phyloP scores from a whole-genome alignment of 2,113 vertebrate species.

The Strix uralensis region DNA sequence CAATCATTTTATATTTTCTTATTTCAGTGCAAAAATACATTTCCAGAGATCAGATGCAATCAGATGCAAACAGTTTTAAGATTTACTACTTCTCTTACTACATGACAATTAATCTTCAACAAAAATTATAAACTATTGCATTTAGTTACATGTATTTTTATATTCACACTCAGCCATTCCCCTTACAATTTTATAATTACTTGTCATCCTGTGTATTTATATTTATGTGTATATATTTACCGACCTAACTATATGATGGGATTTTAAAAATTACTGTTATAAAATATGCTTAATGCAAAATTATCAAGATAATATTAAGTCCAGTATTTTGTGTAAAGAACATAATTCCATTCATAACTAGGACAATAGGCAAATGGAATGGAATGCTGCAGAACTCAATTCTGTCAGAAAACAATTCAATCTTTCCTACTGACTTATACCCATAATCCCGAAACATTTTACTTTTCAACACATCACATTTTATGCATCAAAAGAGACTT shows the following conservation, averaged over 20 bases:
- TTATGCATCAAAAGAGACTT: background rate
- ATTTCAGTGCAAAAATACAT: background rate
- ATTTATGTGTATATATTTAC: background rate
- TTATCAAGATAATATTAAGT: background rate
- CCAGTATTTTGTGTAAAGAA: background rate
- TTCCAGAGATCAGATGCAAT: background rate
- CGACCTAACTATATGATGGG: background rate
- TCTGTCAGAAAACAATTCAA: background rate
- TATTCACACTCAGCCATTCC: background rate
- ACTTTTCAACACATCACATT: background rate
- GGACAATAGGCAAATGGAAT: background rate
- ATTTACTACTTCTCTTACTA: background rate
- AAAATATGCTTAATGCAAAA: background rate
- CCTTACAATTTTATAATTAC: background rate
- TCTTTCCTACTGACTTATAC: background rate
- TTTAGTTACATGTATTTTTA: background rate
- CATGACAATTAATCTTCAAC: background rate
- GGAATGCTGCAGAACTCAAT: background rate
- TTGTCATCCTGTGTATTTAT: background rate
- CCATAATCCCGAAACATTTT: background rate
- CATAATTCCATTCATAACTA: background rate
- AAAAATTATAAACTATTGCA: background rate
- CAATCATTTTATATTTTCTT: background rate
- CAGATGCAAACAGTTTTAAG: background rate
- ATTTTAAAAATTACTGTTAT: background rate